These are phyloP conservation scores for Drosophila melanosoma DNA, from an alignment of 2,888 invertebrate genomes.

Conservation along the genomic window DNA sequence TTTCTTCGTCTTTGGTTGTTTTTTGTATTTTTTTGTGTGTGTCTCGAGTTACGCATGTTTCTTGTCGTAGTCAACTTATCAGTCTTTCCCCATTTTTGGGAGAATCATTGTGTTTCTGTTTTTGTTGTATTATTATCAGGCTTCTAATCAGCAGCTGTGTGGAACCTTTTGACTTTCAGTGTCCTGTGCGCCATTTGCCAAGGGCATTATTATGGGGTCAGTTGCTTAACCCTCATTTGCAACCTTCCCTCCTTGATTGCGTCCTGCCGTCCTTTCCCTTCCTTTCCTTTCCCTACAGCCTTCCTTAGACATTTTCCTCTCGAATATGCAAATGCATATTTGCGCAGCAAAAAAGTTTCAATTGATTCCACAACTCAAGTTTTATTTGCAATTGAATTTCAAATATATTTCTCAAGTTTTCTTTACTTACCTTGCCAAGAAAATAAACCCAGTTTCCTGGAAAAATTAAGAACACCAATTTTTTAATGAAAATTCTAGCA, in stretches of 20 bases:
- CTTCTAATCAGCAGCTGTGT: conserved; percentile 29
- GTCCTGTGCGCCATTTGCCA: conserved; percentile 15
- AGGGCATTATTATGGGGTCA: conserved; percentile 12
- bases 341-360: conserved; percentile 46
- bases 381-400: conserved; percentile 37
- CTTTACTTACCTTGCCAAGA: background rate
- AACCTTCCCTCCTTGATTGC: background rate
- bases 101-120: background rate
- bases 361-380: conserved; percentile 40
- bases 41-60: conserved; percentile 15
- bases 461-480: background rate
- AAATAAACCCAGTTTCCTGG: background rate
- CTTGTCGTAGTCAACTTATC: conserved; percentile 17
- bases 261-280: background rate
- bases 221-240: background rate
- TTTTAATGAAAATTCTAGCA: conserved; percentile 9
- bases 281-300: background rate
- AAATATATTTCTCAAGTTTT: conserved; percentile 18
- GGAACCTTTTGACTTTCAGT: conserved; percentile 9
- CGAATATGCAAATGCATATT: conserved; percentile 41
- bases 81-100: conserved; percentile 8
- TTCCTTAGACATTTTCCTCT: background rate
- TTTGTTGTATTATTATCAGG: conserved; percentile 22
- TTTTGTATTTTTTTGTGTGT: conserved; percentile 1
- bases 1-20: conserved; percentile 13